phyloP scores from a whole-genome alignment of 2,888 invertebrate genomes.

The Scrobipalpa costella region DNA sequence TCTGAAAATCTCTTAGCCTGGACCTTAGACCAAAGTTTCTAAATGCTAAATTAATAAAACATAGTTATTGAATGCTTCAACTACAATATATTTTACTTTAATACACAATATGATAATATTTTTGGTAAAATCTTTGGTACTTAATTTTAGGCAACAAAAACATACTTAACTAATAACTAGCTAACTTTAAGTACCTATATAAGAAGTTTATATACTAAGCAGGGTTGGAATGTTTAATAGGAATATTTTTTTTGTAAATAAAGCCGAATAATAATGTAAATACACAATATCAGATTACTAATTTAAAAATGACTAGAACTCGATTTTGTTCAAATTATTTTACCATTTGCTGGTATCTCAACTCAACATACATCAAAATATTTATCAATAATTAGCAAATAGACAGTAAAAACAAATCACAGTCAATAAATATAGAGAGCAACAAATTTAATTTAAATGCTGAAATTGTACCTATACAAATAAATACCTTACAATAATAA shows the following conservation, averaged over 20 bases:
- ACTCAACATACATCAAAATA: background rate
- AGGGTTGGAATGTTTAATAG: background rate
- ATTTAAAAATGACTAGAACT: conserved; percentile 1
- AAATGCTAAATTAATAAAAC: background rate
- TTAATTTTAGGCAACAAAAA: background rate
- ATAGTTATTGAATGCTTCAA: conserved; percentile 27
- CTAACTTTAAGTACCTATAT: background rate
- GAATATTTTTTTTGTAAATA: background rate
- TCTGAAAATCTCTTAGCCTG: too few relatives aligned
- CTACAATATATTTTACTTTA: conserved; percentile 32
- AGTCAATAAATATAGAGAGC: background rate
- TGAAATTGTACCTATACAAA: conserved; percentile 10
- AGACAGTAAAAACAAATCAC: background rate
- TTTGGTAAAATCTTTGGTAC: conserved; percentile 9
- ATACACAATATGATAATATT: conserved; percentile 26
- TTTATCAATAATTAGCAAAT: background rate
- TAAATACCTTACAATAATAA: conserved; percentile 1
- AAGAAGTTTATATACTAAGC: too few relatives aligned
- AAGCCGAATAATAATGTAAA: too few relatives aligned
- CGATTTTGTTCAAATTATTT: background rate
- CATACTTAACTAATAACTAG: background rate
- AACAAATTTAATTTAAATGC: background rate
- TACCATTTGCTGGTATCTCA: background rate
- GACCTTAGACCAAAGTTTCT: too few relatives aligned
- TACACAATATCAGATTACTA: too few relatives aligned